Evolutionary conservation across 2,797 vertebrate species (phyloP).

Genomic region (Molossus molossus): DNA sequence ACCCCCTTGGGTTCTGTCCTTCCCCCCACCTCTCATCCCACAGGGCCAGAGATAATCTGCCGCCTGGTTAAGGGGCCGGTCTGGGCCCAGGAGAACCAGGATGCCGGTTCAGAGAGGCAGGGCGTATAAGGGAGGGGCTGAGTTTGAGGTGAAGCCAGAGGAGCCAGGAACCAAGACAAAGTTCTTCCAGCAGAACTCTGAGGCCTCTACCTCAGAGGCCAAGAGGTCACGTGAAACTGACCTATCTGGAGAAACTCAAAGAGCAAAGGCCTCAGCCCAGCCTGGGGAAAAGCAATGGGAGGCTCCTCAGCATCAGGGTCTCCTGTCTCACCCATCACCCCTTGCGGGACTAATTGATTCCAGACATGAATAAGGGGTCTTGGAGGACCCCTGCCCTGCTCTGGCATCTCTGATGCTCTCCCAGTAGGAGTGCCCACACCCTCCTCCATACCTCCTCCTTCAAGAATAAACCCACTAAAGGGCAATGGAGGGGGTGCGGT

Average conservation of each 20-base stretch:
- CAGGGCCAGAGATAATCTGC: slow-evolving; percentile 65
- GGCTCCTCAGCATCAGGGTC: not conserved
- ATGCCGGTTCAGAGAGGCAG: not conserved
- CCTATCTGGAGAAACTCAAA: not conserved
- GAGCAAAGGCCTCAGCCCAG: not conserved
- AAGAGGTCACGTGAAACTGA: not conserved
- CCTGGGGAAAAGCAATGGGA: not conserved
- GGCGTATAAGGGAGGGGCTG: not conserved
- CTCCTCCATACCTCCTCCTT: slow-evolving; percentile 40
- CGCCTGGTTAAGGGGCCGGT: slow-evolving; percentile 74
- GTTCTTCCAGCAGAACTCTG: not conserved
- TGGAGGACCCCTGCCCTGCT: slow-evolving; percentile 78
- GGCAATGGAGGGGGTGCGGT: not conserved
- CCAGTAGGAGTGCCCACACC: slow-evolving; percentile 50
- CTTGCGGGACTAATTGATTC: slow-evolving; percentile 74
- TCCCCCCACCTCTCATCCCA: not conserved
- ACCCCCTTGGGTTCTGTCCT: slow-evolving; percentile 82
- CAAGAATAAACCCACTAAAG: slow-evolving; percentile 51
- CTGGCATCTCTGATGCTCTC: slow-evolving; percentile 79
- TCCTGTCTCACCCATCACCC: not conserved
- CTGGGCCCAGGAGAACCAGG: not conserved
- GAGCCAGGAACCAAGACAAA: slow-evolving; percentile 21
- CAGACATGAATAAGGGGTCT: slow-evolving; percentile 57
- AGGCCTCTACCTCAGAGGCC: not conserved
- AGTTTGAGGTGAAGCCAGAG: slow-evolving; percentile 15